These are phyloP conservation scores for Xestia sexstrigata DNA, from an alignment of 2,888 invertebrate species.

Conservation along the genomic window DNA sequence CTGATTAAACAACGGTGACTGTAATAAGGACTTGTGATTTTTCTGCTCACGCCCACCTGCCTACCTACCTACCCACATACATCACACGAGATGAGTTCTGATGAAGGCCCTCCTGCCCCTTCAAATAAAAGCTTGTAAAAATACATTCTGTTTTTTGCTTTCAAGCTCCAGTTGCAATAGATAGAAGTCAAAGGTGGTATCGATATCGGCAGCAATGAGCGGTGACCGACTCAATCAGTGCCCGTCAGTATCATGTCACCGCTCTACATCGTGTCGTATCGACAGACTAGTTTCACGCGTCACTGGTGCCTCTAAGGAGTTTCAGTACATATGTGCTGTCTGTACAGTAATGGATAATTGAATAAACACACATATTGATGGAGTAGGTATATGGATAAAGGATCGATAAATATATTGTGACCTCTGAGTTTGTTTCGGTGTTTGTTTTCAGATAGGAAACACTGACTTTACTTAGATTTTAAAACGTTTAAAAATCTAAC, in stretches of 20 bases:
- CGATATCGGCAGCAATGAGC: neutral
- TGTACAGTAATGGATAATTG: neutral
- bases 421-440: neutral
- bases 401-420: neutral
- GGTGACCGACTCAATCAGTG: slow-evolving; percentile 3
- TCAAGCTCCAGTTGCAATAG: neutral
- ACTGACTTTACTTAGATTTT: neutral
- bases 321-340: neutral
- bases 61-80: too few relatives aligned
- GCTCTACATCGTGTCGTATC: slow-evolving; percentile 9
- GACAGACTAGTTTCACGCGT: slow-evolving; percentile 54
- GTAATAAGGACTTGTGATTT: too few relatives aligned
- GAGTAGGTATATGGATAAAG: neutral
- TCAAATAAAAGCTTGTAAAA: neutral
- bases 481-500: neutral
- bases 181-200: neutral
- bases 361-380: slow-evolving; percentile 3
- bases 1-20: too few relatives aligned
- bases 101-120: too few relatives aligned
- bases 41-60: too few relatives aligned
- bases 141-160: neutral
- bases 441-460: neutral
- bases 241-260: slow-evolving; percentile 22
- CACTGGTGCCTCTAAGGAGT: slow-evolving; percentile 34
- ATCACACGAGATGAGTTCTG: too few relatives aligned